Evolutionary conservation across 2,888 invertebrate species (phyloP), one percentile per base, ranked within the genome.

Genomic region (Euplagia quadripunctaria): DNA sequence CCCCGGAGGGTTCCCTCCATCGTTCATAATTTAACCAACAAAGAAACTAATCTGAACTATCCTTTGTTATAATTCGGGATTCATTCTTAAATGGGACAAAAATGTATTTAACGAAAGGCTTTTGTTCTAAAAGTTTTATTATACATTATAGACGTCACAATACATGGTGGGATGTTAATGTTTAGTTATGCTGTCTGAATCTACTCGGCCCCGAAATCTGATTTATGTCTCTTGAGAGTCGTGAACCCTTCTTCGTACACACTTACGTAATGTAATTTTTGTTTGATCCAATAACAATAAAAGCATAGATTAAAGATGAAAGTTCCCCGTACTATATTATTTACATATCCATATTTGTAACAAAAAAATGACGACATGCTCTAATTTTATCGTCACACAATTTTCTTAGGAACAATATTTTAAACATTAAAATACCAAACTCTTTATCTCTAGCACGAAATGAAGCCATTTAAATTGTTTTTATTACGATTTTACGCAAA

Each of bases 1-100:
- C 81, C 82, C 71, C 83, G 43, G 61, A 76, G 73, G 76, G 74
- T 76, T 77, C 69, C 68, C 75, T 78, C 78, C 75, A 83, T 81
- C 80, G 75, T 81, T 85, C 74, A 83, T 83, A 81, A 79, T 83
- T 81, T 75, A 81, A 63, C 74, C 68, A 85, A 83, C 74, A 79
- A 68, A 49, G 64, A 78, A 74, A 79, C 84, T 77, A 82, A 76
- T 68, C 51, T 65, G 41, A 64, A 68, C 73, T 51, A 68, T 20
- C 46, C 46, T 43, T 41, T 17, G 64, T 73, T 64, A 69, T 51
- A 64, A 49, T 61, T 61, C 20, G 5, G n/a, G 31, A 51, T 41
- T 64, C 46, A 55, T 41, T 58, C 16, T 1, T 17, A 4, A 68
- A 64, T 72, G 46, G 43, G 31, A 31, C 9, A 64, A 68, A 55